These are phyloP conservation scores for Trachythela sp. DNA, from an alignment of 64 coral and sea anemone species.

Conservation along the genomic window DNA sequence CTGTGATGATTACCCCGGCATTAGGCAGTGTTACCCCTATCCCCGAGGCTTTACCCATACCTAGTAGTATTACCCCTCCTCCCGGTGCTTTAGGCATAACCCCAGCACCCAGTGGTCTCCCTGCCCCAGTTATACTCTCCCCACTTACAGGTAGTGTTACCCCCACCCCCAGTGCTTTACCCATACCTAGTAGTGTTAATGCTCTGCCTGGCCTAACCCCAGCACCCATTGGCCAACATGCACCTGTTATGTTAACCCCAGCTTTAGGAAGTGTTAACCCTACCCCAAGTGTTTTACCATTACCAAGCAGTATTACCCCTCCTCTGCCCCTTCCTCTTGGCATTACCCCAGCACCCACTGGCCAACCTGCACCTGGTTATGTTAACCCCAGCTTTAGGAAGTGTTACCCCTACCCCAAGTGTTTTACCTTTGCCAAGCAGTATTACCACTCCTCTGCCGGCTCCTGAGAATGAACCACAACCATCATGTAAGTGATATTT, in stretches of 20 bases:
- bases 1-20: too few relatives aligned
- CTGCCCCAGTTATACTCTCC: too few relatives aligned
- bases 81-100: not conserved
- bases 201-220: not conserved
- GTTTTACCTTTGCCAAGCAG: not conserved
- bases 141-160: too few relatives aligned
- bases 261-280: too few relatives aligned
- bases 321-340: not conserved
- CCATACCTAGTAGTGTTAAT: not conserved
- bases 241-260: not conserved
- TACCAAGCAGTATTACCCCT: too few relatives aligned
- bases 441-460: not conserved
- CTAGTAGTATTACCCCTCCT: not conserved
- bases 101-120: not conserved
- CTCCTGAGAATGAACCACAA: not conserved
- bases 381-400: too few relatives aligned
- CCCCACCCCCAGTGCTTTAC: not conserved
- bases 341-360: not conserved
- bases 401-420: not conserved
- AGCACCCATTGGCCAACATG: not conserved
- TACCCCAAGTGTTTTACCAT: too few relatives aligned
- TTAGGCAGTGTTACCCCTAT: too few relatives aligned
- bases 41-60: too few relatives aligned
- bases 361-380: not conserved
- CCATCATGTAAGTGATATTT: not conserved